A percentile compares a stretch with the other conserved stretches of the same genome.
These are phyloP conservation scores for Drosophila dives DNA, from an alignment of 2,888 invertebrate genomes.

Conservation along the genomic window DNA sequence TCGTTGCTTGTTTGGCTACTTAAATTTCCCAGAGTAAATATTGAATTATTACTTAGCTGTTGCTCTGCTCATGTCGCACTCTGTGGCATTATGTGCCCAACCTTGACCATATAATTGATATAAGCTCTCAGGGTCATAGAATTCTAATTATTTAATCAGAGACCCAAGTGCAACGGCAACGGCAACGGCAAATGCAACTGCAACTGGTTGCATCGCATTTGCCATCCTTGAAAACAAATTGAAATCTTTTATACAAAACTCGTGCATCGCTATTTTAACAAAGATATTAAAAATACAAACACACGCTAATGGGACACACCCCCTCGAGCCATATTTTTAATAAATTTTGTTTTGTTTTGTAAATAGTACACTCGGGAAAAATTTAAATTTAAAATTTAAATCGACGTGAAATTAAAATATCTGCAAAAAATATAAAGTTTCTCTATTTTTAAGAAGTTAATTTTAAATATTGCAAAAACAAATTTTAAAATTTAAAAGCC, in stretches of 20 bases:
- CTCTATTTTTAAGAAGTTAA: background rate
- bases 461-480: background rate
- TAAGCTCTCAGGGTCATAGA: slow-evolving; percentile 59
- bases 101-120: slow-evolving; percentile 75
- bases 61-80: slow-evolving; percentile 31
- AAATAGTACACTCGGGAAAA: background rate
- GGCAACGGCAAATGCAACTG: slow-evolving; percentile 28
- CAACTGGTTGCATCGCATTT: slow-evolving; percentile 48
- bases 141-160: slow-evolving; percentile 45
- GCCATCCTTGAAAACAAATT: slow-evolving; percentile 69
- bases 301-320: slow-evolving; percentile 60
- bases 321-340: slow-evolving; percentile 48
- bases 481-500: background rate
- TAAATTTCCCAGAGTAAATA: slow-evolving; percentile 67
- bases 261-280: slow-evolving; percentile 45
- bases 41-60: slow-evolving; percentile 49
- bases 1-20: slow-evolving; percentile 63
- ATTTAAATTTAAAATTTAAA: background rate
- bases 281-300: background rate
- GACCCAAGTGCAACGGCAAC: slow-evolving; percentile 27
- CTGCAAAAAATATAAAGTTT: background rate
- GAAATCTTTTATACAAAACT: slow-evolving; percentile 64
- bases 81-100: slow-evolving; percentile 43
- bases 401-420: background rate
- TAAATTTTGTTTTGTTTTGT: slow-evolving; percentile 23